Evolutionary conservation across 2,888 invertebrate genomes (phyloP).

Genomic region (Pasiphila rectangulata): DNA sequence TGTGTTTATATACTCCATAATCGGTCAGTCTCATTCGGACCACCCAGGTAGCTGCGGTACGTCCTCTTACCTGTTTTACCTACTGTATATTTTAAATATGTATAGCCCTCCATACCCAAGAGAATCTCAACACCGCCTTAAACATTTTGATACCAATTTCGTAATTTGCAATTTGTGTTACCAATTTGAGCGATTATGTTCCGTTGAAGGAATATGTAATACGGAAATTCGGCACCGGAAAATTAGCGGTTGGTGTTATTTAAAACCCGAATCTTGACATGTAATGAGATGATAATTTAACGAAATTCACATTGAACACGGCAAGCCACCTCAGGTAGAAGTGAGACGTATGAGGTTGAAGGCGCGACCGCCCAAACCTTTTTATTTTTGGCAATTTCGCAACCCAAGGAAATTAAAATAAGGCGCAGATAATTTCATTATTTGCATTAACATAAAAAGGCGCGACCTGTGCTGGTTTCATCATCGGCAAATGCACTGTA

Average conservation of each 20-base stretch:
- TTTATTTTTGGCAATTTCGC: slow-evolving; percentile 20
- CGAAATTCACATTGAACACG: slow-evolving; percentile 42
- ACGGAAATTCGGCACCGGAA: slow-evolving; percentile 53
- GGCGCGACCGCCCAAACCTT: slow-evolving; percentile 15
- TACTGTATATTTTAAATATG: slow-evolving; percentile 30
- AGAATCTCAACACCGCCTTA: slow-evolving; percentile 42
- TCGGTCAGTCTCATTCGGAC: slow-evolving; percentile 68
- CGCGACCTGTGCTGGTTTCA: slow-evolving; percentile 11
- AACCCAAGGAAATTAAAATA: slow-evolving; percentile 16
- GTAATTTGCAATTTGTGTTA: slow-evolving; percentile 72
- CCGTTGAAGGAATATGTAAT: slow-evolving; percentile 61
- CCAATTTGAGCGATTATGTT: slow-evolving; percentile 70
- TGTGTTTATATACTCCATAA: slow-evolving; percentile 59
- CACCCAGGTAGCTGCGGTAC: slow-evolving; percentile 68
- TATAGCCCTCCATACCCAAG: slow-evolving; percentile 17
- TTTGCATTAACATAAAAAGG: slow-evolving; percentile 3
- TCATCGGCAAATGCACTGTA: slow-evolving; percentile 12
- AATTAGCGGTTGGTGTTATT: slow-evolving; percentile 52
- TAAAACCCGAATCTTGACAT: slow-evolving; percentile 46
- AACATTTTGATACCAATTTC: slow-evolving; percentile 60
- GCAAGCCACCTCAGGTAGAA: slow-evolving; percentile 21
- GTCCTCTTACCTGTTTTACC: slow-evolving; percentile 50
- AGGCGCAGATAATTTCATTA: slow-evolving; percentile 13
- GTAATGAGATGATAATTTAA: slow-evolving; percentile 68
- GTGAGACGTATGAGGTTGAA: slow-evolving; percentile 22